Base-by-base conservation (phyloP, 2,888 invertebrate species). In the Eilema sororculum region DNA sequence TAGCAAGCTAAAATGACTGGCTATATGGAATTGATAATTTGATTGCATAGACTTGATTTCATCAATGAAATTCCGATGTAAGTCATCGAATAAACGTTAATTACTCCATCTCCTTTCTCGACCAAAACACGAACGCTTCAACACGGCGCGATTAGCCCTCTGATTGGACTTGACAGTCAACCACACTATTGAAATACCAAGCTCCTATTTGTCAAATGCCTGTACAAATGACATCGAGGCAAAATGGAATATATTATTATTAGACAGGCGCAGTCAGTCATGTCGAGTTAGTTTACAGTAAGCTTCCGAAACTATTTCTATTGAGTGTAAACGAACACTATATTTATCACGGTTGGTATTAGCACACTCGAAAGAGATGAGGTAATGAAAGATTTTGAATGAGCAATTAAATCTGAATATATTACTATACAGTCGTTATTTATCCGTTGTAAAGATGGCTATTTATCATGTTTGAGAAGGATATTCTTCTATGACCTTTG, bases 301-400 rank as follows among this genome's bases (percentile, higher is more conserved):
- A 66, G 66, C 75, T 77, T 73, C 73, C 78, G 71, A 78, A 74
- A 69, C 69, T 68, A 71, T 77, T 67, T 76, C 46, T 66, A 64
- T 75, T 37, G 24, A 68, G 65, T 72, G 61, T 69, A 71, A 72
- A 79, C 65, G 61, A 41, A 28, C 37, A 71, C 57, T 81, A 71
- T 75, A 73, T 72, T 68, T 67, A 81, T 6, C 41, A 63, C 41
- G 6, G 25, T 41, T 1, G 9, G 33, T 33, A 20, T 63, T 63
- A 46, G 46, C 37, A 20, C 25, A 25, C 41, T 25, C 20, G 8
- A 25, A 41, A 37, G 16, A 63, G 25, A 46, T 46, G 6, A 63
- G 16, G 9, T 63, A 25, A 25, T 25, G 25, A 59, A 37, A 33
- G 25, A 37, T 33, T 57, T 20, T 65, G 33, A 65, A 58, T 65